Evolutionary conservation across 1,140 invertebrate species (phyloP).

Genomic region (Mactra quadrangularis): DNA sequence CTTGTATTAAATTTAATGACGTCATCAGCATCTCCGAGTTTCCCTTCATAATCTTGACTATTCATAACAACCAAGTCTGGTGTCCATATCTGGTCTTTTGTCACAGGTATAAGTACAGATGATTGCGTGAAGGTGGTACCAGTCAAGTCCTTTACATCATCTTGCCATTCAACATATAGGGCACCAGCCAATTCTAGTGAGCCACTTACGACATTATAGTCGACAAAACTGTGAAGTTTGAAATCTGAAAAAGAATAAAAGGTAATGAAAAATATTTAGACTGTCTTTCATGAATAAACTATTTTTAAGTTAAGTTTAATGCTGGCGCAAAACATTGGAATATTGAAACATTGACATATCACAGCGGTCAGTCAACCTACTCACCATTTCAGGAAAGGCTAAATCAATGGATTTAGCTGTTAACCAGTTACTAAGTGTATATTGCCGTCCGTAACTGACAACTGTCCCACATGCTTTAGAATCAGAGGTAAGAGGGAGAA

Average conservation of each 20-base stretch:
- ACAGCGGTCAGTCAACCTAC: too few species aligned
- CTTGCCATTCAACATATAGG: constrained; percentile 34
- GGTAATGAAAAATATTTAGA: background rate
- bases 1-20: too few species aligned
- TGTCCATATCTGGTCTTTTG: constrained; percentile 31
- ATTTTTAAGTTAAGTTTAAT: background rate
- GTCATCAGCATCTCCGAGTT: constrained; percentile 22
- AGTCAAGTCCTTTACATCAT: background rate
- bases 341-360: background rate
- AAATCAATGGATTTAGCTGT: too few species aligned
- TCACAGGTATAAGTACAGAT: background rate
- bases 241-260: constrained; percentile 29
- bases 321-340: background rate
- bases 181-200: constrained; percentile 32
- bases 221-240: too few species aligned
- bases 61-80: constrained; percentile 50
- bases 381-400: too few species aligned
- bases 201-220: constrained; percentile 44
- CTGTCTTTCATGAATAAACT: background rate
- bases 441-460: background rate
- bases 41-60: constrained; percentile 24
- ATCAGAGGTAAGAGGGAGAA: too few species aligned
- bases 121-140: background rate
- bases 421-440: too few species aligned
- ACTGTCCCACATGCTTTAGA: background rate